phyloP scores from a whole-genome alignment of 1,140 invertebrate genomes.

The Drosophila novamexicana region DNA sequence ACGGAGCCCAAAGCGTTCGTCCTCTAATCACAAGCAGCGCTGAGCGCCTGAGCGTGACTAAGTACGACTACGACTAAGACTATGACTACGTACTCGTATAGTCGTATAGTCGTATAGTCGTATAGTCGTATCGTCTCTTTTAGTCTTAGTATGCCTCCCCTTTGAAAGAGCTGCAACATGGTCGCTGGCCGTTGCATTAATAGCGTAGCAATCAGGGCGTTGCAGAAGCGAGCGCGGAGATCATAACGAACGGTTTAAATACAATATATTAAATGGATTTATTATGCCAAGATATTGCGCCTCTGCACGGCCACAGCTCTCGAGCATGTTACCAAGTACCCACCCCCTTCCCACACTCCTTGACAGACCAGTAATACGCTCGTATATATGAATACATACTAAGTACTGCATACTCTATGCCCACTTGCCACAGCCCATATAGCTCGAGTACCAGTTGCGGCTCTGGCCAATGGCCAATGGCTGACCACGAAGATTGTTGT shows the following conservation, averaged over 20 bases:
- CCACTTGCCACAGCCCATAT: conserved; percentile 1
- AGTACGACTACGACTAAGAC: conserved; percentile 55
- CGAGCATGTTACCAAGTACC: conserved; percentile 15
- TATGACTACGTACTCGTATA: conserved; percentile 16
- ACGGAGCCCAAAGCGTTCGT: conserved; percentile 57
- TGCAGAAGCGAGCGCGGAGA: conserved; percentile 77
- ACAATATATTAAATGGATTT: conserved; percentile 81
- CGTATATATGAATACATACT: background rate
- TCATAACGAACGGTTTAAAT: conserved; percentile 81
- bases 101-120: too few species aligned
- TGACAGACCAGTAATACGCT: background rate
- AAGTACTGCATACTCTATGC: background rate
- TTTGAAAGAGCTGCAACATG: conserved; percentile 30
- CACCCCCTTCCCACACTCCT: background rate
- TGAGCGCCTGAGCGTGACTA: conserved; percentile 68
- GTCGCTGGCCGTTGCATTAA: conserved; percentile 68
- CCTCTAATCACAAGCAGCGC: conserved; percentile 69
- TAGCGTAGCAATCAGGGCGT: conserved; percentile 80
- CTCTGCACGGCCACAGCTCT: conserved; percentile 33
- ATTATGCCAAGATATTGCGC: conserved; percentile 76
- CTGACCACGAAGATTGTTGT: conserved; percentile 58
- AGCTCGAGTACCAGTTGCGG: conserved; percentile 1
- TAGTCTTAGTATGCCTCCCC: background rate
- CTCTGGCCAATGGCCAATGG: conserved; percentile 52
- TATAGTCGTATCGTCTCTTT: background rate